Evolutionary conservation across 23 tunicate genomes (phyloP).

Genomic region (Ciona savignyi): DNA sequence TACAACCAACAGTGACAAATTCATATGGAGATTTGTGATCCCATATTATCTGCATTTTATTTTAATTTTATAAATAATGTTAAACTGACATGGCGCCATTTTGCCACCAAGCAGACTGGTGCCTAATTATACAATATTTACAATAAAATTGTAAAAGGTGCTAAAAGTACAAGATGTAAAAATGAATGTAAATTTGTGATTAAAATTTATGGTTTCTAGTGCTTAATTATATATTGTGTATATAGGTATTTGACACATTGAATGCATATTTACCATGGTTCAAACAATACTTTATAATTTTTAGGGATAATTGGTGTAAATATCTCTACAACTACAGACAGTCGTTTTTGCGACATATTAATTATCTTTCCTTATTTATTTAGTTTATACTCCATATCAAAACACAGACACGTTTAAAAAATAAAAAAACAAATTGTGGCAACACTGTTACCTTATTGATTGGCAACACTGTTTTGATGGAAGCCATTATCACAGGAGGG

Average conservation of each 20-base stretch:
- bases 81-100: not conserved
- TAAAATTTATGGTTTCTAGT: too few species aligned
- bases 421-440: not conserved
- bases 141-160: not conserved
- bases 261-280: too few species aligned
- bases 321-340: too few species aligned
- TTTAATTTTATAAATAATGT: too few species aligned
- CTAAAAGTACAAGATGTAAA: too few species aligned
- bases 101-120: not conserved
- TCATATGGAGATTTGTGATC: constrained; percentile 64
- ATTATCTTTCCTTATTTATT: too few species aligned
- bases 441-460: constrained; percentile 41
- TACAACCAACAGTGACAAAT: constrained; percentile 69
- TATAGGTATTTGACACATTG: too few species aligned
- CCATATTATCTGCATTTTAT: constrained; percentile 84
- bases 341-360: too few species aligned
- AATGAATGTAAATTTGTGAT: too few species aligned
- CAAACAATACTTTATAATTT: too few species aligned
- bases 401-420: not conserved
- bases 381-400: too few species aligned
- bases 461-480: constrained; percentile 32
- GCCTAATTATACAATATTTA: not conserved
- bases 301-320: not conserved
- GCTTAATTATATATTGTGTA: too few species aligned
- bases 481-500: constrained; percentile 52